phyloP scores from a whole-genome alignment of 2,797 vertebrate species.

The Erethizon dorsatum region DNA sequence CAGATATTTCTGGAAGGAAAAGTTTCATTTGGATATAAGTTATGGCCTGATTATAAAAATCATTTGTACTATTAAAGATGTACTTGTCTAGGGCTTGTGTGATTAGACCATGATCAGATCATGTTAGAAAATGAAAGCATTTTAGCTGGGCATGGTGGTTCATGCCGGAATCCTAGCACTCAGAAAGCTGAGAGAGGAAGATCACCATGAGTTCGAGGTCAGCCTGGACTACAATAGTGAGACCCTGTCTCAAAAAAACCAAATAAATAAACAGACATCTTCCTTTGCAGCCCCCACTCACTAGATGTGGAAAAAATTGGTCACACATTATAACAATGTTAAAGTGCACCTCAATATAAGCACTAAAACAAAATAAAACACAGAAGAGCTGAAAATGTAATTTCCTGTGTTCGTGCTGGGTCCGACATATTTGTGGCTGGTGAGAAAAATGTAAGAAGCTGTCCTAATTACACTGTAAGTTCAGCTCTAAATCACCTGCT shows the following conservation, averaged over 20 bases:
- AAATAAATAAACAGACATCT: not conserved
- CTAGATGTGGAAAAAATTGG: conserved; percentile 12
- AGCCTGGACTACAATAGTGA: not conserved
- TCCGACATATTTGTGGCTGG: conserved; percentile 69
- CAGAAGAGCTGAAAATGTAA: conserved; percentile 84
- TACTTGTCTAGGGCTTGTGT: not conserved
- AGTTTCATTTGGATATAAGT: conserved; percentile 58
- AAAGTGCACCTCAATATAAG: conserved; percentile 53
- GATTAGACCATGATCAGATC: not conserved
- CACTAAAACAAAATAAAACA: conserved; percentile 47
- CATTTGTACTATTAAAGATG: conserved; percentile 34
- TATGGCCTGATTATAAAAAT: conserved; percentile 51
- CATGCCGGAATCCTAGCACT: not conserved
- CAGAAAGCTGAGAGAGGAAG: not conserved
- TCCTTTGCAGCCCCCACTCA: not conserved
- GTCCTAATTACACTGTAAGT: conserved; percentile 48
- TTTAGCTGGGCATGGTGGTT: not conserved
- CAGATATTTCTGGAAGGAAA: conserved; percentile 68
- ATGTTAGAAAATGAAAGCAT: not conserved
- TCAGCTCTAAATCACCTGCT: conserved; percentile 23
- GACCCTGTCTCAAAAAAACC: not conserved
- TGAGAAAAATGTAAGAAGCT: conserved; percentile 81
- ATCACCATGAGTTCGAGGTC: not conserved
- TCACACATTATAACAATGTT: not conserved
- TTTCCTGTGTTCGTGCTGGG: conserved; percentile 83